phyloP scores from a whole-genome alignment of 2,797 vertebrate genomes.

The Melanotaenia parkinsoni region DNA sequence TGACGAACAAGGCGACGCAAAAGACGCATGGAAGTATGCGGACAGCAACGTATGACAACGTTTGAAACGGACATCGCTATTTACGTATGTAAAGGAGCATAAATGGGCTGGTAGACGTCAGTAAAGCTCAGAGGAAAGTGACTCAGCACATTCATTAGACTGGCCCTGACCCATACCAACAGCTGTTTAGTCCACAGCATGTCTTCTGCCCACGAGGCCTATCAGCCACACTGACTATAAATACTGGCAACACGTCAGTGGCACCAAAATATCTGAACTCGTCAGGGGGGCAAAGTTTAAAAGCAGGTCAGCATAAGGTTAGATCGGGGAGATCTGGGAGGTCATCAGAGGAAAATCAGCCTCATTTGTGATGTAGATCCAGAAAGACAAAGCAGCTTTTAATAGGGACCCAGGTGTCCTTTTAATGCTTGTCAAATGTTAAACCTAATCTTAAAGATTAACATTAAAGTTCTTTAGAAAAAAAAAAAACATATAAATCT shows the following conservation, averaged over 20 bases:
- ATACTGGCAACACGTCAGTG: constrained; percentile 60
- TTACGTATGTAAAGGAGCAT: too few relatives aligned
- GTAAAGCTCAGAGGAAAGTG: constrained; percentile 16
- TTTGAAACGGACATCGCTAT: too few relatives aligned
- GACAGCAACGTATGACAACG: too few relatives aligned
- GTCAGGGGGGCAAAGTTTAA: constrained; percentile 43
- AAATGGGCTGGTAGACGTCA: not conserved
- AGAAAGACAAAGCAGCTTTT: constrained; percentile 1
- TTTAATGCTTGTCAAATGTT: constrained; percentile 6
- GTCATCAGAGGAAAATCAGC: constrained; percentile 21
- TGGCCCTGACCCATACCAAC: constrained; percentile 47
- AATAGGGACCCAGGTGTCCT: not conserved
- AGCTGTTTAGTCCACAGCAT: constrained; percentile 58
- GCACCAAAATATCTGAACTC: constrained; percentile 50
- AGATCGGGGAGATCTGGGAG: not conserved
- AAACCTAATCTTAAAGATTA: constrained; percentile 20
- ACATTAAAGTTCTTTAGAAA: constrained; percentile 13
- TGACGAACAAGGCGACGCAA: too few relatives aligned
- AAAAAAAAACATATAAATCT: constrained; percentile 3
- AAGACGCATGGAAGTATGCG: too few relatives aligned
- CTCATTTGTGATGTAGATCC: constrained; percentile 8
- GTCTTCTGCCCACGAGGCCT: constrained; percentile 45
- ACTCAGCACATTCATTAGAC: constrained; percentile 56
- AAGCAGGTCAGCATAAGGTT: constrained; percentile 41
- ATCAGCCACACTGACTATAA: constrained; percentile 71